Base-by-base conservation (phyloP, 2,888 invertebrate genomes). In the Metellina segmentata region DNA sequence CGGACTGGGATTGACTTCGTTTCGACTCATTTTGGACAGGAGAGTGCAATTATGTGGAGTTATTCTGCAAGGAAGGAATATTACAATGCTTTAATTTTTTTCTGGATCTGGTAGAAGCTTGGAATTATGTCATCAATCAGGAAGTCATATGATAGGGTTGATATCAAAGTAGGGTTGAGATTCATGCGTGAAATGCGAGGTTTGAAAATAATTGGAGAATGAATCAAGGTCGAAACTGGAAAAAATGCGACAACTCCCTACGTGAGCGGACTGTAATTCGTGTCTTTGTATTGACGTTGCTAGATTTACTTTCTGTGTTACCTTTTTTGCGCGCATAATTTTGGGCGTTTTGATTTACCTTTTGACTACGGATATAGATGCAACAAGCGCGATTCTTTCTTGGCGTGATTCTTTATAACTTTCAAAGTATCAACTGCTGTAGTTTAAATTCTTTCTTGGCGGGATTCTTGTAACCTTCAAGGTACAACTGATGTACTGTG, bases 51-150 rank as follows among this genome's bases (percentile, higher is more conserved):
- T 49, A 83, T 52, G 52, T 52, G 20, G 52, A 52, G 69, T 83
- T 71, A 74, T 72, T 72, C 51, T 69, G 61, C 20, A 82, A 82
- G 69, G 53, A 79, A 61, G n/a, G n/a, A 13, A 75, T 48, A 7
- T 11, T 61, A 79, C 61, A 61, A 19, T 77, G 8, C 53, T 34
- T 61, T 79, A 16, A 48, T 77, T 48, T 79, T n/a, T 77, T 20
- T 79, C 52, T 79, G 48, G 20, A 69, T 70, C 71, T 82, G 8
- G 82, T 34, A 8, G 49, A 51, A 72, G 51, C 83, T 51, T 51
- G 19, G 69, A 49, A 85, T 85, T 85, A 85, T 85, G 85, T 85
- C 85, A 85, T 85, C 85, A 53, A 85, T 85, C 85, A 85, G 69
- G 69, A 85, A 75, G 61, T 75, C 16, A 61, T n/a, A n/a, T 75